A percentile compares a stretch with the other conserved stretches of the same genome.
phyloP scores from a whole-genome alignment of 2,888 invertebrate species.

The Drosophila yooni region DNA sequence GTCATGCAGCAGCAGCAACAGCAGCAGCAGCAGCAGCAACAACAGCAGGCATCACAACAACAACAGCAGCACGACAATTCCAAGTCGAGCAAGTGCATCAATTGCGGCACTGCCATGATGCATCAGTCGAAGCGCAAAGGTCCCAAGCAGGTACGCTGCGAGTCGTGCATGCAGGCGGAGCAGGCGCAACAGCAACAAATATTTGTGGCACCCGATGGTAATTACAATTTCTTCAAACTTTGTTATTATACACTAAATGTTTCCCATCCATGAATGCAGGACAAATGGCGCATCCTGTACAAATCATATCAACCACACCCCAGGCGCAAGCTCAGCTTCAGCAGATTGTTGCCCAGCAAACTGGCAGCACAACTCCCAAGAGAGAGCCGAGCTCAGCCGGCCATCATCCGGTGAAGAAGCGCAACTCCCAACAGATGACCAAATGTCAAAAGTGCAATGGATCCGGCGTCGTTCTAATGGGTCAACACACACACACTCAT shows the following conservation, averaged over 20 bases:
- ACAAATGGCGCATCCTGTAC: conserved; percentile 85
- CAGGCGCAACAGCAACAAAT: conserved; percentile 85
- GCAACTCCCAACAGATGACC: conserved; percentile 91
- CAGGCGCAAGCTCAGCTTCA: conserved; percentile 77
- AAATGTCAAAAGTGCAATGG: conserved; percentile 96
- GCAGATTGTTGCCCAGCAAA: conserved; percentile 76
- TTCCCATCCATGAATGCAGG: conserved; percentile 82
- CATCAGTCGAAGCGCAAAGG: conserved; percentile 88
- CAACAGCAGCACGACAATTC: conserved; percentile 68
- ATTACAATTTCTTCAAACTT: conserved; percentile 53
- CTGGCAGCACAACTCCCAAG: conserved; percentile 67
- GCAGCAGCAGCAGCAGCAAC: conserved; percentile 51
- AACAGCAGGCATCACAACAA: conserved; percentile 46
- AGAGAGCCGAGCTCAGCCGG: conserved; percentile 82
- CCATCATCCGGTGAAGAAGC: conserved; percentile 92
- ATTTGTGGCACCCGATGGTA: conserved; percentile 89
- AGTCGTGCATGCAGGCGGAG: conserved; percentile 88
- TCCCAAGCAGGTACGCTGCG: conserved; percentile 88
- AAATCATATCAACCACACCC: conserved; percentile 80
- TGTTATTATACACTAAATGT: background rate
- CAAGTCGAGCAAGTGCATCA: conserved; percentile 87
- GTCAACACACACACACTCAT: conserved; percentile 65
- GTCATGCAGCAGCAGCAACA: conserved; percentile 74
- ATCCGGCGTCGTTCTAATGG: conserved; percentile 90
- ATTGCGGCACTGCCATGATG: conserved; percentile 87